These are phyloP conservation scores for Arvicanthis niloticus DNA, from an alignment of 2,113 vertebrate species.

Conservation along the genomic window DNA sequence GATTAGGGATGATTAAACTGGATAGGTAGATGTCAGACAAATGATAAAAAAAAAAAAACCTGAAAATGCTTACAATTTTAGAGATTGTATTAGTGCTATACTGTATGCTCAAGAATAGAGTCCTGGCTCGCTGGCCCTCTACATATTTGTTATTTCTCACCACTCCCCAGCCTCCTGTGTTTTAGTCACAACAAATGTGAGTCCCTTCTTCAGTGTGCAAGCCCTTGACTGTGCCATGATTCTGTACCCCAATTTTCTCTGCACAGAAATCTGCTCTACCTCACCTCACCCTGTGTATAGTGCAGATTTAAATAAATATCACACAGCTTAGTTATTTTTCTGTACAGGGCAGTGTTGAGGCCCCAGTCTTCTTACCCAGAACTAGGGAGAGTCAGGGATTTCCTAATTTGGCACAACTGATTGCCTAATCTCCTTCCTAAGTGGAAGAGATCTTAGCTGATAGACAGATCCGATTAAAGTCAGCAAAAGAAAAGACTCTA, in stretches of 20 bases:
- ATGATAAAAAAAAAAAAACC: background rate
- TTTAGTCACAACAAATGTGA: background rate
- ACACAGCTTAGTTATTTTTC: background rate
- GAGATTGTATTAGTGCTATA: background rate
- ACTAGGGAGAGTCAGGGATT: background rate
- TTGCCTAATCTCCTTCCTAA: background rate
- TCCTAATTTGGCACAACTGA: background rate
- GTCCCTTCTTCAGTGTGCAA: background rate
- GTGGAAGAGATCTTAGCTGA: background rate
- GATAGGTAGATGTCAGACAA: background rate
- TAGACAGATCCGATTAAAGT: conserved; percentile 24
- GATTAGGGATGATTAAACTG: background rate
- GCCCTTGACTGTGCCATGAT: background rate
- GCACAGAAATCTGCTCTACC: background rate
- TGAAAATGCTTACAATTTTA: conserved; percentile 27
- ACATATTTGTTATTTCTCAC: background rate
- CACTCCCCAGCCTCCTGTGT: background rate
- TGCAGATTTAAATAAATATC: background rate
- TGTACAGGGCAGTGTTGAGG: background rate
- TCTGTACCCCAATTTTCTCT: background rate
- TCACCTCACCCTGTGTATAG: background rate
- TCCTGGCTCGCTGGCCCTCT: background rate
- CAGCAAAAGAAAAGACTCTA: background rate
- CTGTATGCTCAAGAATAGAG: background rate
- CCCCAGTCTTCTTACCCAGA: background rate